Evolutionary conservation across 1,140 invertebrate species (phyloP).

Genomic region (Caenorhabditis brenneri): DNA sequence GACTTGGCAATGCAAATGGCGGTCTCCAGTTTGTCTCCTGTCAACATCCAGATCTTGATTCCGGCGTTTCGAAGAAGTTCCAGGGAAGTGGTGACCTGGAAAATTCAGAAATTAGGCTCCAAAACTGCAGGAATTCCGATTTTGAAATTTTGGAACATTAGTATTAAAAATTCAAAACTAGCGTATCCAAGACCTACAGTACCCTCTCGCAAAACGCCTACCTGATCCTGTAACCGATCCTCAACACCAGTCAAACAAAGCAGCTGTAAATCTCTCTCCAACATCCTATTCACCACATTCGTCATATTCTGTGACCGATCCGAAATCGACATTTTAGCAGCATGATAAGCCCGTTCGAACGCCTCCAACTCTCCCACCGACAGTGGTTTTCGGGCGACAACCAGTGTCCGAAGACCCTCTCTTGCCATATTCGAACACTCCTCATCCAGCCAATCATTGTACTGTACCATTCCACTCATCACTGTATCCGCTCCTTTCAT

Average conservation of each 20-base stretch:
- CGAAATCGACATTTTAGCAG: constrained; percentile 77
- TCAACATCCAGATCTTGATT: constrained; percentile 99
- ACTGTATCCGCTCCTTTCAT: constrained; percentile 97
- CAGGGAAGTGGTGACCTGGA: constrained; percentile 87
- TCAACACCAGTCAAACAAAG: constrained; percentile 87
- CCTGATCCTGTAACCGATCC: constrained; percentile 74
- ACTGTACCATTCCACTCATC: constrained; percentile 88
- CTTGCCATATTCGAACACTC: constrained; percentile 95
- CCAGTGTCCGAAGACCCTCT: constrained; percentile 87
- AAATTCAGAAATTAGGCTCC: too few species aligned
- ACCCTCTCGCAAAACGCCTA: too few species aligned
- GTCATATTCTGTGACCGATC: constrained; percentile 84
- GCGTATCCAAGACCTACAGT: too few species aligned
- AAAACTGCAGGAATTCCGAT: too few species aligned
- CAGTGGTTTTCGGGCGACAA: constrained; percentile 89
- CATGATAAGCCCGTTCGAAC: constrained; percentile 79
- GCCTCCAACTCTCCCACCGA: constrained; percentile 88
- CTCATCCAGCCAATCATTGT: constrained; percentile 93
- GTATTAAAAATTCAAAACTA: too few species aligned
- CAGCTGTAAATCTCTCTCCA: constrained; percentile 91
- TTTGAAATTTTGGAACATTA: too few species aligned
- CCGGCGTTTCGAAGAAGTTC: constrained; percentile 91
- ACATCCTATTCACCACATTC: constrained; percentile 81
- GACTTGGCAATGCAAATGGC: constrained; percentile 98
- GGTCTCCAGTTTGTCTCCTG: constrained; percentile 97